phyloP scores from a whole-genome alignment of 2,113 vertebrate genomes.

The Python bivittatus region DNA sequence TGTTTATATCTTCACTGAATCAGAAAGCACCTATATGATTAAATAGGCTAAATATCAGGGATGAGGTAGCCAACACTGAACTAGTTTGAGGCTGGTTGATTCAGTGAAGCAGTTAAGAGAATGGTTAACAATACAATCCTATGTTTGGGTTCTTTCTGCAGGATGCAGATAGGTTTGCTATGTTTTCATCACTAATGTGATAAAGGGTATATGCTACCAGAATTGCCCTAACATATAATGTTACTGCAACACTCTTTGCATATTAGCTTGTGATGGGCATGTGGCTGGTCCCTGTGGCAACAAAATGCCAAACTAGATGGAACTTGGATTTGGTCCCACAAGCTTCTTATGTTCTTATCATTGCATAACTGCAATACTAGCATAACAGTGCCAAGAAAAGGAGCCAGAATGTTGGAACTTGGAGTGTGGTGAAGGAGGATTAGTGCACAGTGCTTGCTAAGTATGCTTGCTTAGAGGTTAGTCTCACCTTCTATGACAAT shows the following conservation, averaged over 20 bases:
- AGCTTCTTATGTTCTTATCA: not conserved
- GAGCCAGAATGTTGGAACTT: not conserved
- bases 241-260: not conserved
- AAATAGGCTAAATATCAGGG: not conserved
- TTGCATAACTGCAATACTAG: not conserved
- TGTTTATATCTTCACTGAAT: not conserved
- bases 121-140: not conserved
- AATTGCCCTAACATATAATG: not conserved
- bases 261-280: not conserved
- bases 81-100: not conserved
- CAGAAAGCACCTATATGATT: not conserved
- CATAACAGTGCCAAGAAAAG: not conserved
- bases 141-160: not conserved
- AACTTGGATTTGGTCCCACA: not conserved
- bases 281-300: not conserved
- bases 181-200: not conserved
- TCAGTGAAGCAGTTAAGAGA: not conserved
- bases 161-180: not conserved
- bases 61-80: not conserved
- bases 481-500: not conserved
- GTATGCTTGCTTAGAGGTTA: not conserved
- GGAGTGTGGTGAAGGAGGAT: not conserved
- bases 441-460: not conserved
- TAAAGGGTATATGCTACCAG: not conserved
- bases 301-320: not conserved